Evolutionary conservation across 2,888 invertebrate genomes (phyloP), one percentile per base, ranked within the genome.

Genomic region (Pseudeuparius sepicola): DNA sequence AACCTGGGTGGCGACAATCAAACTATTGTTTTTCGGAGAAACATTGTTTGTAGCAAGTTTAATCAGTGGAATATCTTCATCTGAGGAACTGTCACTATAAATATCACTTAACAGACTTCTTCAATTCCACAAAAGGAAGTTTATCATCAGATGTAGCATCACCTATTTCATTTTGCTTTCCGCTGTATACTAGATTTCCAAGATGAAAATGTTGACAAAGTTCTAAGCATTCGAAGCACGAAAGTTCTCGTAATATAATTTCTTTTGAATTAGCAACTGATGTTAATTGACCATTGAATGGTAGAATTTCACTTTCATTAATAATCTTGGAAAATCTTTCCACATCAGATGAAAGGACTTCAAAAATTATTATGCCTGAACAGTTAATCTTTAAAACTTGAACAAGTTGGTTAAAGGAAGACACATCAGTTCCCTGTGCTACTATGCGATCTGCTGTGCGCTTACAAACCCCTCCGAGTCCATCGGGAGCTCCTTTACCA

Each of bases 401-500:
- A n/a, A n/a, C n/a, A n/a, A n/a, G n/a, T n/a, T n/a, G n/a, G n/a
- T n/a, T n/a, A n/a, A n/a, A n/a, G n/a, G n/a, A n/a, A n/a, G n/a
- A n/a, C n/a, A n/a, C n/a, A 24, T 7, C n/a, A 31, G 13, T 13
- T 31, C 23, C 23, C 7, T 3, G 23, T 18, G 24, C 24, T 24
- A 32, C 32, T 4, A 12, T 15, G 13, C 4, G 2, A 14, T 32
- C 24, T 6, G 24, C 24, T 11, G 24, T 29, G 24, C 35, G 14
- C 9, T 35, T 35, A n/a, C 35, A 35, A 13, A 35, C 24, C n/a
- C 29, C 30, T 9, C 35, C 35, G 10, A 35, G 20, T 5, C 29
- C 24, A 30, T 35, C 29, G 10, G 30, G 24, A 3, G 35, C 35
- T 29, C 35, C 35, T 29, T 30, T 35, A 2, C 35, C 35, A 29